A percentile compares a stretch with the other conserved stretches of the same genome.
Evolutionary conservation across 2,888 invertebrate genomes (phyloP).

Genomic region (Athalia cordata): DNA sequence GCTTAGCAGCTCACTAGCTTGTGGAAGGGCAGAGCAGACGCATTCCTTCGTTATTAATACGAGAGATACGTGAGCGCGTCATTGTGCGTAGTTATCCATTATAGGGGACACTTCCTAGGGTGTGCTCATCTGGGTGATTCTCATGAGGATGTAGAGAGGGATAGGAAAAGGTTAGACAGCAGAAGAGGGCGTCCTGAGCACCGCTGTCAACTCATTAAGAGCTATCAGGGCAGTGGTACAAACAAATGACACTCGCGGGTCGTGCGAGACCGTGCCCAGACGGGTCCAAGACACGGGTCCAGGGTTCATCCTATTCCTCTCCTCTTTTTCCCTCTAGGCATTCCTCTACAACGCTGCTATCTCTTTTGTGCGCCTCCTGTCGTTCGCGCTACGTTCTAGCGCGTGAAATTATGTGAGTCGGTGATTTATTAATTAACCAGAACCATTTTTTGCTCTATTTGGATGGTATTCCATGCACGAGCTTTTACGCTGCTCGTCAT

Average conservation of each 20-base stretch:
- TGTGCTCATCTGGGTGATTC: conserved; percentile 32
- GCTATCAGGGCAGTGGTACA: conserved; percentile 48
- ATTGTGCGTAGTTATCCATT: conserved; percentile 47
- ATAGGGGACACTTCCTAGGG: conserved; percentile 35
- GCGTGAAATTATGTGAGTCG: conserved; percentile 39
- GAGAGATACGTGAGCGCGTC: conserved; percentile 46
- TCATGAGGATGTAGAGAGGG: not conserved
- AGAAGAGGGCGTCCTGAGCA: conserved; percentile 10
- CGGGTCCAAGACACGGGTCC: conserved; percentile 38
- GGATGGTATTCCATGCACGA: not conserved
- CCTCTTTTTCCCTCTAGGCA: conserved; percentile 31
- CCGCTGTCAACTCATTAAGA: conserved; percentile 46
- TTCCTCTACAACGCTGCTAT: conserved; percentile 18
- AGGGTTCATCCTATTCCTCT: conserved; percentile 32
- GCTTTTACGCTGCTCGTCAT: not conserved
- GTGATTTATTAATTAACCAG: conserved; percentile 36
- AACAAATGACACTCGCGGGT: conserved; percentile 46
- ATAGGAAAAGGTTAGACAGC: not conserved
- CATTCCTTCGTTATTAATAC: conserved; percentile 46
- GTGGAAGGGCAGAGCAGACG: conserved; percentile 36
- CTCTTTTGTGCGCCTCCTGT: not conserved
- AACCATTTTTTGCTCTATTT: conserved; percentile 25
- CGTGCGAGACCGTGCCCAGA: conserved; percentile 47
- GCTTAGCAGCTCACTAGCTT: not conserved
- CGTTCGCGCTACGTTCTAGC: conserved; percentile 1